phyloP scores from a whole-genome alignment of 2,888 invertebrate species.

The Sclerodermus sp. region DNA sequence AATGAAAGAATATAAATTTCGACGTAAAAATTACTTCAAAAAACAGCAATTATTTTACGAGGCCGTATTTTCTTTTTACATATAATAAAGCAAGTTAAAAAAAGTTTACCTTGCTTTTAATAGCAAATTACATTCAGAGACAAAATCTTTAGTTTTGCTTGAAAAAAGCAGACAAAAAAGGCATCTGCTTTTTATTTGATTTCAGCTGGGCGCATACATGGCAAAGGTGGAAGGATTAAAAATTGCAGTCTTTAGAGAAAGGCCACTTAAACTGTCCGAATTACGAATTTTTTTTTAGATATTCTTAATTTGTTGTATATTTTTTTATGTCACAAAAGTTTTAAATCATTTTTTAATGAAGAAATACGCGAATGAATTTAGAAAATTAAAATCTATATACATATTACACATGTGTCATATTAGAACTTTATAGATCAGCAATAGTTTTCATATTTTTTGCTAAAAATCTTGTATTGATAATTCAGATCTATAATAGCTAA shows the following conservation, averaged over 20 bases:
- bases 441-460: background rate
- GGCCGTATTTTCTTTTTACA: background rate
- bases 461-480: background rate
- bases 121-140: background rate
- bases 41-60: background rate
- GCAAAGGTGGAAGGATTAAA: conserved; percentile 38
- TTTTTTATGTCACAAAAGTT: background rate
- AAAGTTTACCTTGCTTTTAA: background rate
- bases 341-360: background rate
- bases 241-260: conserved; percentile 52
- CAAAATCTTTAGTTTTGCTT: background rate
- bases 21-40: conserved; percentile 8
- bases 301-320: background rate
- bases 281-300: background rate
- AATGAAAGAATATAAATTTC: no score
- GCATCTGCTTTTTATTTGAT: background rate
- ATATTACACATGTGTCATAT: background rate
- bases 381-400: background rate
- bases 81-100: background rate
- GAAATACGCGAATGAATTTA: background rate
- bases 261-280: conserved; percentile 41
- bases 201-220: conserved; percentile 21
- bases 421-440: background rate
- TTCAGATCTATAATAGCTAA: conserved; percentile 11
- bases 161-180: background rate